These are phyloP conservation scores for Cervus canadensis DNA, from an alignment of 2,113 vertebrate species.

Conservation along the genomic window DNA sequence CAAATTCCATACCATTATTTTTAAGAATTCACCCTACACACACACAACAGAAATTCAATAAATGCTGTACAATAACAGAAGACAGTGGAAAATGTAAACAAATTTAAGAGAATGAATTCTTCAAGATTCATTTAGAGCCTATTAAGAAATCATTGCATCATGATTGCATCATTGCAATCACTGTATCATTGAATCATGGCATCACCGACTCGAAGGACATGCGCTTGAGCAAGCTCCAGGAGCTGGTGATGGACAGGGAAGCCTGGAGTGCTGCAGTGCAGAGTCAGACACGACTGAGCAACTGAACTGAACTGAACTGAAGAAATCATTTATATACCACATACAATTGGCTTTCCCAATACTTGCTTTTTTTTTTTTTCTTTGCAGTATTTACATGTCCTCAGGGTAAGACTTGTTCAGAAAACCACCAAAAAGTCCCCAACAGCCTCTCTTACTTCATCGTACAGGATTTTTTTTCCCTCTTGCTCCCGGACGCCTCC, in stretches of 20 bases:
- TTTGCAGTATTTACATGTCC: background rate
- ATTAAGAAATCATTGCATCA: background rate
- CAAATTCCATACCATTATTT: background rate
- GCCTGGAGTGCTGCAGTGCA: background rate
- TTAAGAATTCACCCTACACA: background rate
- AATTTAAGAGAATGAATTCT: background rate
- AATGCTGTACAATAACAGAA: background rate
- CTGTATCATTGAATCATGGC: background rate
- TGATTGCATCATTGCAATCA: background rate
- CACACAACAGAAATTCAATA: background rate
- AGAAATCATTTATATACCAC: background rate
- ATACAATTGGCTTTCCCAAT: background rate
- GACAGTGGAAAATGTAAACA: background rate
- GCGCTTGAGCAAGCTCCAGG: background rate
- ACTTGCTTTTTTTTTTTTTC: background rate
- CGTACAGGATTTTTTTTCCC: background rate
- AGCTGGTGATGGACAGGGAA: background rate
- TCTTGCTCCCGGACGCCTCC: background rate
- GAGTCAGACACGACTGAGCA: background rate
- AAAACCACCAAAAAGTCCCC: background rate
- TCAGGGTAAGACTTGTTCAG: background rate
- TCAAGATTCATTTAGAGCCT: background rate
- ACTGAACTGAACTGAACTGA: background rate
- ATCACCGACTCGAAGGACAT: background rate
- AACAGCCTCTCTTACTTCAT: background rate